These are phyloP conservation scores for Cotesia glomerata DNA, from an alignment of 1,140 invertebrate species.

Conservation along the genomic window DNA sequence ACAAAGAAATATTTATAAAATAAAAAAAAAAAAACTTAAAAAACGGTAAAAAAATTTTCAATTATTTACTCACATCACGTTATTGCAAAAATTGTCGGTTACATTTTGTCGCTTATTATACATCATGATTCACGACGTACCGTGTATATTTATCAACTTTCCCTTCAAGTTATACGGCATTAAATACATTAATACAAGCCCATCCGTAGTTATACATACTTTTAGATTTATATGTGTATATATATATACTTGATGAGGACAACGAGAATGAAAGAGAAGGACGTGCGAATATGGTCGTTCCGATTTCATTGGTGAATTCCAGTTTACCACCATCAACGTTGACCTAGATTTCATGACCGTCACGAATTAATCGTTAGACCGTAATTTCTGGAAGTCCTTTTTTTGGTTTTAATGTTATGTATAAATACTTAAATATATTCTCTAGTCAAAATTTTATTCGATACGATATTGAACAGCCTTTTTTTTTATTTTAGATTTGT, in stretches of 20 bases:
- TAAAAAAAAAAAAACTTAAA: too few species aligned
- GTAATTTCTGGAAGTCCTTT: slow-evolving; percentile 4
- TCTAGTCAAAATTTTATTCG: not conserved
- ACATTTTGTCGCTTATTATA: not conserved
- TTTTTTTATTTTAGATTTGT: not conserved
- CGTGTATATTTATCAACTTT: slow-evolving; percentile 18
- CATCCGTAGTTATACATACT: not conserved
- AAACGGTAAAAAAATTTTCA: not conserved
- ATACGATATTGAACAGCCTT: slow-evolving; percentile 1
- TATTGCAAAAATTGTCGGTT: slow-evolving; percentile 9
- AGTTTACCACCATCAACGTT: slow-evolving; percentile 13
- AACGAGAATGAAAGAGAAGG: slow-evolving; percentile 16
- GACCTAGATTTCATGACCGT: slow-evolving; percentile 24
- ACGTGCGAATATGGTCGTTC: slow-evolving; percentile 11
- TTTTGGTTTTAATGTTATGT: not conserved
- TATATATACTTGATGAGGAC: not conserved
- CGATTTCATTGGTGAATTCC: slow-evolving; percentile 24
- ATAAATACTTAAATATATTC: not conserved
- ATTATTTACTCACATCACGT: not conserved
- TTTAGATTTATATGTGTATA: too few species aligned
- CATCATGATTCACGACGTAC: not conserved
- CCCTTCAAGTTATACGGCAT: not conserved
- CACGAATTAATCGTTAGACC: not conserved
- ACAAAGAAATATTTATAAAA: too few species aligned
- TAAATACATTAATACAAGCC: not conserved